Conservation (phyloP, 2,113 vertebrate species). For the Athene cunicularia region DNA sequence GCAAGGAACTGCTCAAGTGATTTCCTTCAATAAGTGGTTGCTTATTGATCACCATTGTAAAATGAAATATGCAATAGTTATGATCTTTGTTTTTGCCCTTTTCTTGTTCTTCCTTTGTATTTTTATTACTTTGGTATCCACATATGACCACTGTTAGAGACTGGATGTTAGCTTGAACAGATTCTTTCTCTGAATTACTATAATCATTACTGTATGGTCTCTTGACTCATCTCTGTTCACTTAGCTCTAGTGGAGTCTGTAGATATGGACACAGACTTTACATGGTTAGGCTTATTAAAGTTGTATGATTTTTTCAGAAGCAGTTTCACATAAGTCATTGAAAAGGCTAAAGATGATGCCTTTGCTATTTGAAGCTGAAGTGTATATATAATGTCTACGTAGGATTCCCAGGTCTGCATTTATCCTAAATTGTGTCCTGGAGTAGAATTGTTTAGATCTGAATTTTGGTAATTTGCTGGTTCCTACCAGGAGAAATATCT, state of each 20-base stretch:
- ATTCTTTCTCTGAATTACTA: neutral
- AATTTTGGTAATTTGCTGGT: neutral
- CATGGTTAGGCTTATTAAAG: neutral
- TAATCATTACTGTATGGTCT: neutral
- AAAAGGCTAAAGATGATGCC: neutral
- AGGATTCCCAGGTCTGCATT: neutral
- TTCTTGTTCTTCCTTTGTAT: neutral
- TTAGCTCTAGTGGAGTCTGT: neutral
- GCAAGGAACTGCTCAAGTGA: neutral
- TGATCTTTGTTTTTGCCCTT: neutral
- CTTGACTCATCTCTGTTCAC: neutral
- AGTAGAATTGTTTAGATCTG: neutral
- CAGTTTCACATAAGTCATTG: neutral
- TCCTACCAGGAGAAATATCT: neutral
- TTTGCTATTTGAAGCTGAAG: neutral
- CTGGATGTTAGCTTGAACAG: neutral
- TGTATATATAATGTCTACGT: neutral
- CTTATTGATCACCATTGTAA: neutral
- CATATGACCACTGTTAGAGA: neutral
- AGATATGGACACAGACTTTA: neutral
- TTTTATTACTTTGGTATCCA: neutral
- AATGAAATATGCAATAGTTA: neutral
- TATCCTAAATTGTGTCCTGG: neutral
- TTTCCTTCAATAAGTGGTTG: neutral
- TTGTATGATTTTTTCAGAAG: neutral